Percentiles rank a stretch among this genome's conserved stretches.
phyloP scores from a whole-genome alignment of 2,888 invertebrate species.

The Conops quadrifasciatus region DNA sequence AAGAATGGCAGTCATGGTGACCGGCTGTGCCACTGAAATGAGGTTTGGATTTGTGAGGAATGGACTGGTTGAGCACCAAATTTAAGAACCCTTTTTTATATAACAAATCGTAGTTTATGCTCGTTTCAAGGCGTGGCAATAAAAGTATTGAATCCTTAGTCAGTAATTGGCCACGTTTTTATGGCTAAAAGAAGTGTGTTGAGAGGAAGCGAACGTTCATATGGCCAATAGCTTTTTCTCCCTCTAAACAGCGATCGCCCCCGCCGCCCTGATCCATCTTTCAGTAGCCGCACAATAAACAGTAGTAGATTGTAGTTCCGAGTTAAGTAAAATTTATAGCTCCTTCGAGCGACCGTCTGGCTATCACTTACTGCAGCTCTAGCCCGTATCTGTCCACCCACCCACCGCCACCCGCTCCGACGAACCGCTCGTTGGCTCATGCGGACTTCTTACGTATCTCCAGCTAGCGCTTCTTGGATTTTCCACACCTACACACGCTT shows the following conservation, averaged over 20 bases:
- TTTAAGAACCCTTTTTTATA: background rate
- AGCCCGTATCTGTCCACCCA: no score
- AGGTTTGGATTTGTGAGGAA: background rate
- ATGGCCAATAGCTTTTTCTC: no score
- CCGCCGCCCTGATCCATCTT: background rate
- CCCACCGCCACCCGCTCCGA: background rate
- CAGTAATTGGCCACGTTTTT: no score
- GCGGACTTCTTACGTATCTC: conserved; percentile 1
- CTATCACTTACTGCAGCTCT: background rate
- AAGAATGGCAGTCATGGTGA: background rate
- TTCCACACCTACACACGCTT: conserved; percentile 51
- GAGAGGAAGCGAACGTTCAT: no score
- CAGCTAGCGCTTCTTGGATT: conserved; percentile 14
- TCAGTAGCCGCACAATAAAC: background rate
- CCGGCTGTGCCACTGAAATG: background rate
- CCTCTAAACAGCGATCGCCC: background rate
- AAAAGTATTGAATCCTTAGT: no score
- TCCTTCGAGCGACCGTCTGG: no score
- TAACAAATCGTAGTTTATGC: background rate
- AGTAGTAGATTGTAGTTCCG: background rate
- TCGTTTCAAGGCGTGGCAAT: background rate
- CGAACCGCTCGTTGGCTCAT: background rate
- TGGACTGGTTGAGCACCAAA: no score
- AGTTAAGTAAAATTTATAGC: background rate
- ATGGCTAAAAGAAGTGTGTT: no score